phyloP scores from a whole-genome alignment of 2,113 vertebrate species.

The Percopsis transmontana region DNA sequence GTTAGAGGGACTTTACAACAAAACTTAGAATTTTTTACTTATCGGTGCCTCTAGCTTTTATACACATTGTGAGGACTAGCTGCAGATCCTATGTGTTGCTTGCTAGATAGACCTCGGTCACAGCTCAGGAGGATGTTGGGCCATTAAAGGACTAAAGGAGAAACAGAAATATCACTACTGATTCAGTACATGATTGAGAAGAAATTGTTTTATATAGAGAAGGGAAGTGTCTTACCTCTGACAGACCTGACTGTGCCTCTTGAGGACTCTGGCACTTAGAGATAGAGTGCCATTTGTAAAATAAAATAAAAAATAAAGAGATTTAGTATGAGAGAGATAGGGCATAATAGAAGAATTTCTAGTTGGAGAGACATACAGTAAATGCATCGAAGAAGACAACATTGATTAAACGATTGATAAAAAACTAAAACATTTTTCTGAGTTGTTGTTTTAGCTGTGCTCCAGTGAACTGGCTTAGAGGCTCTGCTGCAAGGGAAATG shows the following conservation, averaged over 20 bases:
- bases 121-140: neutral
- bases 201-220: neutral
- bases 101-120: constrained; percentile 1
- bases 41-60: constrained; percentile 23
- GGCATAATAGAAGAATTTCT: too few relatives aligned
- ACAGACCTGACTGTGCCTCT: neutral
- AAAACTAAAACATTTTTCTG: constrained; percentile 23
- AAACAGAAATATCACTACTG: constrained; percentile 6
- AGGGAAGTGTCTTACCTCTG: neutral
- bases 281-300: neutral
- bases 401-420: too few relatives aligned
- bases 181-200: too few relatives aligned
- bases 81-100: constrained; percentile 36
- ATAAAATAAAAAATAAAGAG: too few relatives aligned
- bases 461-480: neutral
- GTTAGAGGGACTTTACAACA: too few relatives aligned
- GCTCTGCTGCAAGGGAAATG: neutral
- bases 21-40: constrained; percentile 29
- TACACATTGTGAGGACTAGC: constrained; percentile 16
- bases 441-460: constrained; percentile 43
- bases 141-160: neutral
- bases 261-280: neutral
- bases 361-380: too few relatives aligned
- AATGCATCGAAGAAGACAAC: too few relatives aligned
- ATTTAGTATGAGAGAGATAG: too few relatives aligned